Conservation (phyloP, 2,797 vertebrate genomes). For the Melanotaenia maccullochi region DNA sequence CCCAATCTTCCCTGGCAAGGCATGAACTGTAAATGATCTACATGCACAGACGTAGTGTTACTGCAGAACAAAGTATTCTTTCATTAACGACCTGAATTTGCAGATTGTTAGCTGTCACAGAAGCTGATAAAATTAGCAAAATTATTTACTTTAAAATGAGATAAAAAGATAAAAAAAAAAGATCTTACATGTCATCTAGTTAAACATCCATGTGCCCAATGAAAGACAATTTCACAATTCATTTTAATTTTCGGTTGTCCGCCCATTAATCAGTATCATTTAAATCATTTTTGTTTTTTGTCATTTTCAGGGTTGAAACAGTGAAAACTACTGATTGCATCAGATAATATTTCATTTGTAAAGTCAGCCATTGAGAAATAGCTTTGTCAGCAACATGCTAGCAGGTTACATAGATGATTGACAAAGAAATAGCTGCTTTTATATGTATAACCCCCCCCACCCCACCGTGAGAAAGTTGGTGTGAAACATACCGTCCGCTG, state of each 20-base stretch:
- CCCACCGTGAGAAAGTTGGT: background rate
- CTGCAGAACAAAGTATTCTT: background rate
- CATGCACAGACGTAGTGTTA: background rate
- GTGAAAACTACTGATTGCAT: background rate
- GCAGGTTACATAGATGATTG: background rate
- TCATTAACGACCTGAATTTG: background rate
- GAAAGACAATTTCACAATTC: background rate
- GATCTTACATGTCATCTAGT: background rate
- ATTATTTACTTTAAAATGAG: background rate
- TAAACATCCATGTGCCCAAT: background rate
- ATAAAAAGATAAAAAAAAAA: background rate
- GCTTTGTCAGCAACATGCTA: background rate
- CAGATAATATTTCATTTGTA: background rate
- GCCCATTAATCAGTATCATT: background rate
- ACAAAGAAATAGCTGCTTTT: background rate
- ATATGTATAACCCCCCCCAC: background rate
- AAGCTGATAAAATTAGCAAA: constrained; percentile 3
- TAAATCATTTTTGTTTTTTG: background rate
- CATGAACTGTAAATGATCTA: background rate
- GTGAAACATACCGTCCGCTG: constrained; percentile 34
- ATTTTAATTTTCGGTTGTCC: background rate
- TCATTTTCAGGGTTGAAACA: background rate
- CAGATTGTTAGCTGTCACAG: background rate
- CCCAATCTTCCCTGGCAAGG: background rate
- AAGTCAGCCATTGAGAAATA: background rate